Base-by-base conservation (phyloP, 2,797 vertebrate species). In the Chrosomus eos region DNA sequence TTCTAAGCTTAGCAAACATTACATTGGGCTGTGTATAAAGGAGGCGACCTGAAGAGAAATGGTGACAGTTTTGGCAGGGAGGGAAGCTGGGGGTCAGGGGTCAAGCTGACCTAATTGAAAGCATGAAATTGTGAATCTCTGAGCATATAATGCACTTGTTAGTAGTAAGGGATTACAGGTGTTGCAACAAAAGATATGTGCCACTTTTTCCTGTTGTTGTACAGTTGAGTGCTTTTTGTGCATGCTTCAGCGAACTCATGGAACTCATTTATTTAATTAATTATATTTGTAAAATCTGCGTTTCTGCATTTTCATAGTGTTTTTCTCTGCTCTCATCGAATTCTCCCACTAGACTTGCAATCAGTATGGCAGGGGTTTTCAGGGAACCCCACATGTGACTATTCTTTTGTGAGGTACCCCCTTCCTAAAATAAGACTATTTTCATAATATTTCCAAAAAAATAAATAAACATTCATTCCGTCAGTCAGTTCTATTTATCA, bases 1-100 rank as follows among this genome's bases (percentile, higher is more conserved):
- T 90, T 90, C 85, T 89, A 90, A 93, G 88, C 88, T 83, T 72
- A 88, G 86, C 89, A 93, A 92, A 92, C 90, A 93, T 86, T 64
- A 91, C 88, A 88, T 90, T 90, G 88, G 88, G 72, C 83, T 86
- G 76, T 86, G 88, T 89, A 89, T 91, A 86, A 91, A 90, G 85
- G 85, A 88, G 92, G 89, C 76, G 55, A 88, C 88, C 88, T 33
- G 36, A 86, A 90, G 90, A 92, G 66, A 88, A 88, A 90, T 88
- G 87, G 86, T 87, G 88, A 51, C 82, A 45, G 74, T 90, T 89
- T 89, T 88, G 89, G 53, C 74, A 74, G 82, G 74, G 53, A 78
- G 38, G 26, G 36, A 66, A 85, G 33, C 51, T 26, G 36, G 31
- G 64, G 83, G 77, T 86, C 85, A 70, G 13, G 82, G 87, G 88